Base-by-base conservation (phyloP, 2,888 invertebrate genomes). In the Amorpha juglandis region DNA sequence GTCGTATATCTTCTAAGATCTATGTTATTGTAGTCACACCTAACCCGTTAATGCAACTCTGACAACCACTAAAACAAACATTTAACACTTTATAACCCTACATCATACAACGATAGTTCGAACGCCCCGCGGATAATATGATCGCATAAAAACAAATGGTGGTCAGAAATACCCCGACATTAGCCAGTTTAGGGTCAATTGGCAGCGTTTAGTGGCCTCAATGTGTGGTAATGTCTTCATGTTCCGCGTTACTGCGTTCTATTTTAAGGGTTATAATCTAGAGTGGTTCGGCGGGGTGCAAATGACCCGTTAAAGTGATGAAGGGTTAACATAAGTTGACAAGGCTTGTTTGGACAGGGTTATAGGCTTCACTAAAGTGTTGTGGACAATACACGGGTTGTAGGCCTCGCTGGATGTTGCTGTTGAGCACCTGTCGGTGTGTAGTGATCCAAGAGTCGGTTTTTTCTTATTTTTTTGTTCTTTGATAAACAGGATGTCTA, bases 121-220 rank as follows among this genome's bases (percentile, higher is more conserved):
- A 75, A 16, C 55, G 38, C 76, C 79, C 76, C 69, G n/a, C 68
- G 58, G 71, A 77, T 81, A 79, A 77, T 80, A 81, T 80, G 81
- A 75, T 68, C 74, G 64, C 81, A 80, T 84, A 83, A 84, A 83
- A 83, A 75, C 76, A 76, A 81, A 83, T 80, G 82, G 76, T 71
- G 74, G 58, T 72, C 74, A 77, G 74, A 76, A 75, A 74, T 74
- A 71, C 72, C 73, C 68, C 70, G 66, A 52, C 73, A 69, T 75
- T 74, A 76, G 71, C 66, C 50, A 69, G 50, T 66, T 62, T 62
- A 52, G 62, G 66, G 52, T 65, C 35, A 62, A 38, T 38, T 19
- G 55, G 50, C 55, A 55, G 12, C 50, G 35, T 53, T 66, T 66
- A 52, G 62, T 33, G 47, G 45, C 42, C 45, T 47, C 33, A 66